These are phyloP conservation scores for Mus spicilegus DNA, from an alignment of 2,113 vertebrate species.

Conservation along the genomic window DNA sequence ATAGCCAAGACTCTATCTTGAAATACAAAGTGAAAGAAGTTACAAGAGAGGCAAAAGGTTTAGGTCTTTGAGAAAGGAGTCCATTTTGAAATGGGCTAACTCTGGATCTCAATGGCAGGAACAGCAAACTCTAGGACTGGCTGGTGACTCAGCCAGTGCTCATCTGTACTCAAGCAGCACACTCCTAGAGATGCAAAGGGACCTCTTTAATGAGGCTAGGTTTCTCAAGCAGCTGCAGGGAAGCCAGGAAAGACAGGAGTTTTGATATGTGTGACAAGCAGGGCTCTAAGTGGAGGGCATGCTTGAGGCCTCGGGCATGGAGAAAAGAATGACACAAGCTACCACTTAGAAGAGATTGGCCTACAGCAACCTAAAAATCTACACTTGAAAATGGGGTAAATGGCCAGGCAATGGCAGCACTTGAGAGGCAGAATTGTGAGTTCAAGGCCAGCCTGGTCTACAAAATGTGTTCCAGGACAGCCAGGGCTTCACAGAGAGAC, in stretches of 20 bases:
- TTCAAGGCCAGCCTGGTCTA: background rate
- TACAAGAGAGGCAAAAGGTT: background rate
- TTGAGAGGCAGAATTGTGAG: background rate
- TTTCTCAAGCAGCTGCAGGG: background rate
- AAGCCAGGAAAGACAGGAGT: constrained; percentile 7
- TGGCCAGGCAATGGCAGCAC: background rate
- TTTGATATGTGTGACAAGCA: background rate
- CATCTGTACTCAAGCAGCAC: background rate
- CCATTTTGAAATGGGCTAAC: background rate
- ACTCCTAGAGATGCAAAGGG: background rate
- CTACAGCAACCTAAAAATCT: background rate
- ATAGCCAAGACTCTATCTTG: background rate
- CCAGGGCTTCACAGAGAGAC: background rate
- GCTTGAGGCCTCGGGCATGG: background rate
- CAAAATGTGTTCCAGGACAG: background rate
- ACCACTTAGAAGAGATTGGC: background rate
- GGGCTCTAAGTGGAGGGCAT: background rate
- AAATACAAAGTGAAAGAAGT: background rate
- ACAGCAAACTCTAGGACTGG: background rate
- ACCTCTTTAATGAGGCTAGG: background rate
- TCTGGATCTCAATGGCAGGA: background rate
- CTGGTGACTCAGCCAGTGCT: background rate
- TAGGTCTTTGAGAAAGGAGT: background rate
- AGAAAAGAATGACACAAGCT: background rate
- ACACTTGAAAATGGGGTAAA: background rate